Percentiles rank a stretch among this genome's conserved stretches.
phyloP scores from a whole-genome alignment of 2,113 vertebrate genomes.

The Terrapene triunguis region DNA sequence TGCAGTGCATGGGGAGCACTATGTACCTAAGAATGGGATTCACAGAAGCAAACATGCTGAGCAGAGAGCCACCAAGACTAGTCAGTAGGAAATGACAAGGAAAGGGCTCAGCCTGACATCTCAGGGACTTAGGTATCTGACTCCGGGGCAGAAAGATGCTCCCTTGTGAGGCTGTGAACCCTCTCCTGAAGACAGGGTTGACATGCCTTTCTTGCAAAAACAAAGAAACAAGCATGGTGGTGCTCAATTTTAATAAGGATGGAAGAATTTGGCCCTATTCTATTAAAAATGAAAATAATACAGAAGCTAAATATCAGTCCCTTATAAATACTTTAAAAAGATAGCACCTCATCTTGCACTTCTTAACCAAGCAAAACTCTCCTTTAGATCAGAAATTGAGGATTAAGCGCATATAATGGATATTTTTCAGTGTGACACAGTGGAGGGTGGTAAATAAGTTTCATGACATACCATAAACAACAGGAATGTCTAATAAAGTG shows the following conservation, averaged over 20 bases:
- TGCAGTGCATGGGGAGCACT: not conserved
- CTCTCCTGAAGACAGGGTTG: not conserved
- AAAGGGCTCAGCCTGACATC: not conserved
- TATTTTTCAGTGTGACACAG: not conserved
- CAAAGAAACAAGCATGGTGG: not conserved
- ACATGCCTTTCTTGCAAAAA: not conserved
- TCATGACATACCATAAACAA: not conserved
- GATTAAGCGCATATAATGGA: not conserved
- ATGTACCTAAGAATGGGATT: not conserved
- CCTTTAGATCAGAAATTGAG: not conserved
- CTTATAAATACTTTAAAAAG: not conserved
- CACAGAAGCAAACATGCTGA: not conserved
- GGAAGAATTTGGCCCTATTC: not conserved
- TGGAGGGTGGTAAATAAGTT: not conserved
- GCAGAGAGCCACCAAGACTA: not conserved
- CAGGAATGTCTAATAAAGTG: not conserved
- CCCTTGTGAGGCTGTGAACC: not conserved
- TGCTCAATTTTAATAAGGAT: not conserved
- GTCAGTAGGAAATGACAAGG: not conserved
- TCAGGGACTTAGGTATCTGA: not conserved
- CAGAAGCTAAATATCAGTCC: not conserved
- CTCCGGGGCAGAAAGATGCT: not conserved
- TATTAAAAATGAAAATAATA: not conserved
- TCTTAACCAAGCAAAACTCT: not conserved
- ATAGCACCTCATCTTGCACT: not conserved